Evolutionary conservation across 1,140 invertebrate species (phyloP).

Genomic region (Helicoverpa armigera): DNA sequence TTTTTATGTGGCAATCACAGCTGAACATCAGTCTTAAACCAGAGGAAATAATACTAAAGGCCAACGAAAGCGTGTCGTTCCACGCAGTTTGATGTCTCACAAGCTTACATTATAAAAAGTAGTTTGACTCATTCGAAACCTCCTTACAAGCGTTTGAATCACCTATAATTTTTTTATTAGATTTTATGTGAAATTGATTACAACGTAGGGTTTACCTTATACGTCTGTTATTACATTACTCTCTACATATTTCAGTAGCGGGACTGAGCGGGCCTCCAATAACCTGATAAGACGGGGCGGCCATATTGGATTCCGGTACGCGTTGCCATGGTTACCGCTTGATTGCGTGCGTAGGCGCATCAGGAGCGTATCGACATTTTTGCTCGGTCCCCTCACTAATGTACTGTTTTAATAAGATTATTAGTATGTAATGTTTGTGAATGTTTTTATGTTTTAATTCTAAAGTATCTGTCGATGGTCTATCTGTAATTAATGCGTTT

Average conservation of each 20-base stretch:
- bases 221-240: constrained; percentile 43
- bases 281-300: constrained; percentile 67
- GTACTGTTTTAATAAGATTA: constrained; percentile 52
- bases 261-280: constrained; percentile 63
- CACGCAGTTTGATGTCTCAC: not conserved
- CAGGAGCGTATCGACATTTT: constrained; percentile 53
- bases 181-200: constrained; percentile 42
- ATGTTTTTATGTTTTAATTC: constrained; percentile 36
- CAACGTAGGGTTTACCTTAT: constrained; percentile 27
- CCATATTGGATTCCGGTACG: constrained; percentile 68
- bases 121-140: constrained; percentile 16
- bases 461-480: constrained; percentile 23
- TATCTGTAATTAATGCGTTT: constrained; percentile 28
- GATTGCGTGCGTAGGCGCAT: constrained; percentile 64
- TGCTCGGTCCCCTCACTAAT: constrained; percentile 48
- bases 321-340: constrained; percentile 71
- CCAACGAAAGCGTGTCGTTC: constrained; percentile 14
- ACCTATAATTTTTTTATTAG: constrained; percentile 20
- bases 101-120: constrained; percentile 20
- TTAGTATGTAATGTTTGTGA: constrained; percentile 43
- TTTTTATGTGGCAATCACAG: constrained; percentile 7
- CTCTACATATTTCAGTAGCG: constrained; percentile 51
- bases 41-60: constrained; percentile 2
- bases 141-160: constrained; percentile 26
- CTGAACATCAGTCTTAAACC: not conserved